A percentile compares a stretch with the other conserved stretches of the same genome.
These are phyloP conservation scores for Drosophila repletoides DNA, from an alignment of 1,140 invertebrate species.

Conservation along the genomic window DNA sequence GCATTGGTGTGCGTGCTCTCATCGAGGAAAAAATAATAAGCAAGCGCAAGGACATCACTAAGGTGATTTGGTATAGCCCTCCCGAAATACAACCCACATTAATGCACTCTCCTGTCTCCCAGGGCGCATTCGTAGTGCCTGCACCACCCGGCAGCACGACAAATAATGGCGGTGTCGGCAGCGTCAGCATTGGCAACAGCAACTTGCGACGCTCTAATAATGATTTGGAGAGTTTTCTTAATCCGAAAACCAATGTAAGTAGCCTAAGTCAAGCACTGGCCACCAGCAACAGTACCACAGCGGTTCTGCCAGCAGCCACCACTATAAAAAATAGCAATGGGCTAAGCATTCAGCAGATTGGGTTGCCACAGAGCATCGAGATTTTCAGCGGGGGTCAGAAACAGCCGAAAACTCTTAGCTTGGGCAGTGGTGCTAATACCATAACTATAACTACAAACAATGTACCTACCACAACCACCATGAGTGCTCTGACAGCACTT, in stretches of 20 bases:
- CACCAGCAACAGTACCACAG: conserved; percentile 42
- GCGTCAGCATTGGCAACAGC: not conserved
- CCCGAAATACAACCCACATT: not conserved
- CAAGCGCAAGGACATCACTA: conserved; percentile 84
- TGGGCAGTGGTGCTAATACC: conserved; percentile 64
- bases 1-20: conserved; percentile 92
- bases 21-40: conserved; percentile 97
- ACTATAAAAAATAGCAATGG: conserved; percentile 73
- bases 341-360: conserved; percentile 71
- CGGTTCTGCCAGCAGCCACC: conserved; percentile 60
- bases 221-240: conserved; percentile 78
- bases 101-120: not conserved
- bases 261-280: conserved; percentile 41
- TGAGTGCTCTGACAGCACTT: conserved; percentile 62
- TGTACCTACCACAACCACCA: conserved; percentile 67
- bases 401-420: conserved; percentile 56
- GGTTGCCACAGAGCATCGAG: conserved; percentile 74
- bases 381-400: conserved; percentile 69
- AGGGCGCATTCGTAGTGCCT: conserved; percentile 81
- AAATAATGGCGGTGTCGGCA: not conserved
- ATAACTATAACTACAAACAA: conserved; percentile 75
- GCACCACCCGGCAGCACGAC: conserved; percentile 66
- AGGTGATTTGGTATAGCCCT: conserved; percentile 47
- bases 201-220: conserved; percentile 67
- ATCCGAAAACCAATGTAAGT: conserved; percentile 55